Conservation (phyloP, 2,797 vertebrate genomes). For the Paguma larvata region DNA sequence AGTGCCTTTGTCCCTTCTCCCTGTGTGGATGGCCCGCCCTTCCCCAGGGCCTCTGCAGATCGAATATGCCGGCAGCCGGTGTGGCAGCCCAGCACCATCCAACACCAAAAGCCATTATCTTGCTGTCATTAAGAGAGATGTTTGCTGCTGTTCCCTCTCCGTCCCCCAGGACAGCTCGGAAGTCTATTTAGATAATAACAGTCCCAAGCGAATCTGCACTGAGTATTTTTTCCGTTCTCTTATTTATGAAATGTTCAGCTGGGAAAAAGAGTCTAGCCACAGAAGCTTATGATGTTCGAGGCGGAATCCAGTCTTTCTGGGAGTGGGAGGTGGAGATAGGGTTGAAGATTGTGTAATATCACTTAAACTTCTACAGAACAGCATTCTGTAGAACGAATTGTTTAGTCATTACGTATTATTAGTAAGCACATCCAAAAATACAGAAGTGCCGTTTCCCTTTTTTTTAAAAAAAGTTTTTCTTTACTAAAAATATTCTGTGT, state of each 20-base stretch:
- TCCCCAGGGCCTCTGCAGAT: slow-evolving; percentile 69
- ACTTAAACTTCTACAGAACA: slow-evolving; percentile 23
- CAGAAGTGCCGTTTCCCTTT: neutral
- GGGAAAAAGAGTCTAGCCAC: slow-evolving; percentile 12
- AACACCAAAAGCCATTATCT: slow-evolving; percentile 77
- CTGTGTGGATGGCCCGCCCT: slow-evolving; percentile 68
- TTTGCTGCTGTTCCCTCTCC: slow-evolving; percentile 12
- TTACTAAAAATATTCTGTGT: slow-evolving; percentile 37
- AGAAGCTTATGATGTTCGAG: slow-evolving; percentile 1
- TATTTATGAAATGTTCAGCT: slow-evolving; percentile 67
- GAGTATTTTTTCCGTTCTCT: slow-evolving; percentile 57
- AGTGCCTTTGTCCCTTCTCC: slow-evolving; percentile 78
- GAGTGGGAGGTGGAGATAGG: neutral
- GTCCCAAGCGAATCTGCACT: neutral
- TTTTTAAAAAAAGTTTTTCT: neutral
- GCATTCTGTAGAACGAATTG: neutral
- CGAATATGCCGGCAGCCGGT: slow-evolving; percentile 60
- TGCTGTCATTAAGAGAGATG: slow-evolving; percentile 58
- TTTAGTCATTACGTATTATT: slow-evolving; percentile 34
- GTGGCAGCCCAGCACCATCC: neutral
- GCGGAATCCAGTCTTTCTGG: neutral
- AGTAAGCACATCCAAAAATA: slow-evolving; percentile 59
- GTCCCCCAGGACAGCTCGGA: neutral
- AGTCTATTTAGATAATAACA: slow-evolving; percentile 25
- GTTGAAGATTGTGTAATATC: neutral